Evolutionary conservation across 2,113 vertebrate genomes (phyloP).

Genomic region (Phyllostomus discolor): DNA sequence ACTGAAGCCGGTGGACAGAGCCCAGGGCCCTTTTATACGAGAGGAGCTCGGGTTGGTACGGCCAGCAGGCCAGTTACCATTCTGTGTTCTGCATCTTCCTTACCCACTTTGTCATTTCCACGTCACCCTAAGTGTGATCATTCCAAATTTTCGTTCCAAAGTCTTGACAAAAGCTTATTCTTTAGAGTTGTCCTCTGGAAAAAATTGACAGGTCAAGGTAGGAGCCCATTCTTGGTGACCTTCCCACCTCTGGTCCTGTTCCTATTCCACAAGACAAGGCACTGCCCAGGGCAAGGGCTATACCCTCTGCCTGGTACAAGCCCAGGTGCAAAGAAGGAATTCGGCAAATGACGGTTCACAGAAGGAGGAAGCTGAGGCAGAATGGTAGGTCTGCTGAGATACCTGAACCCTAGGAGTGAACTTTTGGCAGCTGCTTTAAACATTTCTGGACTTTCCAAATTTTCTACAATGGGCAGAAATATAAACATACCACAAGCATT

Average conservation of each 20-base stretch:
- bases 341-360: background rate
- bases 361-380: background rate
- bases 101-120: background rate
- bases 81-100: background rate
- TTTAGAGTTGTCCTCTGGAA: background rate
- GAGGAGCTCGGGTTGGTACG: background rate
- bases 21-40: background rate
- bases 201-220: background rate
- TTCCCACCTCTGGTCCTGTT: background rate
- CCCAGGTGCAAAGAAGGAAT: background rate
- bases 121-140: background rate
- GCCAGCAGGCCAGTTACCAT: background rate
- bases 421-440: slow-evolving; percentile 4
- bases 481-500: slow-evolving; percentile 21
- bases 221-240: background rate
- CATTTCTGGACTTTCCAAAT: slow-evolving; percentile 44
- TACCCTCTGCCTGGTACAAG: background rate
- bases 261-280: background rate
- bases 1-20: background rate
- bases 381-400: background rate
- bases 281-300: background rate
- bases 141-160: background rate
- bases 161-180: slow-evolving; percentile 16
- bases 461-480: slow-evolving; percentile 37
- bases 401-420: background rate